phyloP scores from a whole-genome alignment of 2,888 invertebrate genomes.

The Bruchidius siliquastri region DNA sequence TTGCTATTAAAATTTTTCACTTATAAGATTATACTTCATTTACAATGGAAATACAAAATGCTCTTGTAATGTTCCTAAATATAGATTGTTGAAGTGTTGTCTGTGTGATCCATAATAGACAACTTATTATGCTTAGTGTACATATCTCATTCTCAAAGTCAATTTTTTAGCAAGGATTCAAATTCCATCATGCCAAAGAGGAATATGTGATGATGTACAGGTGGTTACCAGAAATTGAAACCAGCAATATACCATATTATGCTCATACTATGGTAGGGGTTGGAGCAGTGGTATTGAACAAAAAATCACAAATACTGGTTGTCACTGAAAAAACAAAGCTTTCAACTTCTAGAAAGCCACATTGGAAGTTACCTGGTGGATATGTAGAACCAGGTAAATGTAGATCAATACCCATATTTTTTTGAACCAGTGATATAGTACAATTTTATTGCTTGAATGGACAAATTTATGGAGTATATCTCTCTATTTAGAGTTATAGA shows the following conservation, averaged over 20 bases:
- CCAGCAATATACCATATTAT: constrained; percentile 66
- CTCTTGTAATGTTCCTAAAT: no score
- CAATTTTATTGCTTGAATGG: no score
- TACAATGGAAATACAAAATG: no score
- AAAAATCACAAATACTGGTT: constrained; percentile 70
- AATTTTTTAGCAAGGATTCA: constrained; percentile 64
- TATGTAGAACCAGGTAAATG: constrained; percentile 74
- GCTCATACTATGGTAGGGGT: constrained; percentile 80
- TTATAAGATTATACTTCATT: no score
- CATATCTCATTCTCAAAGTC: no score
- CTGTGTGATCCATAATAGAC: no score
- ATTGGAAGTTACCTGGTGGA: constrained; percentile 92
- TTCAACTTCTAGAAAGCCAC: constrained; percentile 22
- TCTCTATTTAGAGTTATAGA: no score
- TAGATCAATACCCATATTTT: not conserved
- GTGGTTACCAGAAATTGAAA: constrained; percentile 66
- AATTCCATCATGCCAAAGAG: constrained; percentile 80
- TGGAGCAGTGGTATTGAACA: constrained; percentile 80
- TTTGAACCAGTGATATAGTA: no score
- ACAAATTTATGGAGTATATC: no score
- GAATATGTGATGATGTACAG: constrained; percentile 75
- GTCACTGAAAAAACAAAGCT: constrained; percentile 60
- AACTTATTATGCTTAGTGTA: no score
- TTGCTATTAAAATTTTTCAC: no score
- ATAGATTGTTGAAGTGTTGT: no score